A percentile compares a stretch with the other conserved stretches of the same genome.
Evolutionary conservation across 35 echinoderm and acorn worm genomes (phyloP).

Genomic region (Eucidaris tribuloides): DNA sequence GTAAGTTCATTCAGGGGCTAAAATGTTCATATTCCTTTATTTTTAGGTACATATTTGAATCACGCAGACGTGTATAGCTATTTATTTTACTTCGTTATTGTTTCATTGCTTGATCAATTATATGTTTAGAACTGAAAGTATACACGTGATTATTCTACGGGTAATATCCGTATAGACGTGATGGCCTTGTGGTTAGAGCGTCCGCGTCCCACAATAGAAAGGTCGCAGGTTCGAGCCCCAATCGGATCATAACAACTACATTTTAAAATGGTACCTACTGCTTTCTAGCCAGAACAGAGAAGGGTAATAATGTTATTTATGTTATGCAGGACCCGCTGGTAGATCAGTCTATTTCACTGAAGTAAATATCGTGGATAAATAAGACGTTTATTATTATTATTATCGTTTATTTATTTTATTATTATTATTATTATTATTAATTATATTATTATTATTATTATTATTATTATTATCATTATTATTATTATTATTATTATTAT

Average conservation of each 20-base stretch:
- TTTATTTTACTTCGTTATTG: neutral
- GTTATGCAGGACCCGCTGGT: too few species aligned
- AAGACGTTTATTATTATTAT: neutral
- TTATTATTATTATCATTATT: neutral
- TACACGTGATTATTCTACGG: neutral
- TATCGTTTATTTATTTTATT: neutral
- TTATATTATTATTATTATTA: too few species aligned
- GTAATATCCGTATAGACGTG: neutral
- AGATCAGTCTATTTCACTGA: too few species aligned
- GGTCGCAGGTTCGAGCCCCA: too few species aligned
- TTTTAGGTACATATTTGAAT: neutral
- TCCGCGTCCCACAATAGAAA: too few species aligned
- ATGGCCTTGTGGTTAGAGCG: neutral
- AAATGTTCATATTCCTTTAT: neutral
- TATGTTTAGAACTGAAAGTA: neutral
- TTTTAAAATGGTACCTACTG: too few species aligned
- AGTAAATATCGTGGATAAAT: neutral
- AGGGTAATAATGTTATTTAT: too few species aligned
- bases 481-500: neutral
- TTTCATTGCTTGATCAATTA: neutral
- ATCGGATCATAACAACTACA: too few species aligned
- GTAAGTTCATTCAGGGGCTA: constrained; percentile 2
- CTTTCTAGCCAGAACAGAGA: too few species aligned
- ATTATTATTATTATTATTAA: neutral
- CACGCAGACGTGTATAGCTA: neutral